These are phyloP conservation scores for Lemur catta DNA, from an alignment of 2,797 vertebrate species.

Conservation along the genomic window DNA sequence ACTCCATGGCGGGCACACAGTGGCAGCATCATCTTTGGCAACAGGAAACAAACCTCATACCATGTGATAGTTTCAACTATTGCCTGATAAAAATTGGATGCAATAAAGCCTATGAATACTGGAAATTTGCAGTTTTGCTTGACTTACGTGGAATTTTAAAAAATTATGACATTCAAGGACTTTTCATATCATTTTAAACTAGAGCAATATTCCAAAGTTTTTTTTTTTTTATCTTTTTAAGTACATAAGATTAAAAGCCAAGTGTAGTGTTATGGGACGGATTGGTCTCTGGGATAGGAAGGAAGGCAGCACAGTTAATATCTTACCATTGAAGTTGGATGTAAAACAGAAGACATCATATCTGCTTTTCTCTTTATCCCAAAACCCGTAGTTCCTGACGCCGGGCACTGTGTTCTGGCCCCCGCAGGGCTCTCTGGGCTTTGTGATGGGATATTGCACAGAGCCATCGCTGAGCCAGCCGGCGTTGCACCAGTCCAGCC, in stretches of 20 bases:
- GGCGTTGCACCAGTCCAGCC: constrained; percentile 98
- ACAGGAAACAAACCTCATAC: not conserved
- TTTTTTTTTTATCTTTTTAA: not conserved
- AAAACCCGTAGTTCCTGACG: constrained; percentile 92
- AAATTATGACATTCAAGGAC: not conserved
- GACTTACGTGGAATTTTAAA: not conserved
- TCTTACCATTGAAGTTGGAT: constrained; percentile 88
- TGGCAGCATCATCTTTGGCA: not conserved
- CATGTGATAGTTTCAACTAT: not conserved
- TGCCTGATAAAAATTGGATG: not conserved
- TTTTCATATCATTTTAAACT: not conserved
- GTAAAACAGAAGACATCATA: constrained; percentile 97
- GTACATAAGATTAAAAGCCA: not conserved
- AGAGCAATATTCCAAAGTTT: not conserved
- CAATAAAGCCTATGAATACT: not conserved
- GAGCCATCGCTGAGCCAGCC: constrained; percentile 96
- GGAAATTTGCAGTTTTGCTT: not conserved
- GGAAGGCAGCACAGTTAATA: not conserved
- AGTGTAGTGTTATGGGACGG: not conserved
- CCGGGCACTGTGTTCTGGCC: constrained; percentile 89
- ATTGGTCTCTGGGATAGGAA: not conserved
- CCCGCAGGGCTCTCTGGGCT: constrained; percentile 92
- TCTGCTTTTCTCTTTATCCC: constrained; percentile 87
- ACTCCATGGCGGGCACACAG: not conserved
- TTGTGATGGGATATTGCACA: constrained; percentile 95